Evolutionary conservation across 2,797 vertebrate species (phyloP).

Genomic region (Allobates femoralis): DNA sequence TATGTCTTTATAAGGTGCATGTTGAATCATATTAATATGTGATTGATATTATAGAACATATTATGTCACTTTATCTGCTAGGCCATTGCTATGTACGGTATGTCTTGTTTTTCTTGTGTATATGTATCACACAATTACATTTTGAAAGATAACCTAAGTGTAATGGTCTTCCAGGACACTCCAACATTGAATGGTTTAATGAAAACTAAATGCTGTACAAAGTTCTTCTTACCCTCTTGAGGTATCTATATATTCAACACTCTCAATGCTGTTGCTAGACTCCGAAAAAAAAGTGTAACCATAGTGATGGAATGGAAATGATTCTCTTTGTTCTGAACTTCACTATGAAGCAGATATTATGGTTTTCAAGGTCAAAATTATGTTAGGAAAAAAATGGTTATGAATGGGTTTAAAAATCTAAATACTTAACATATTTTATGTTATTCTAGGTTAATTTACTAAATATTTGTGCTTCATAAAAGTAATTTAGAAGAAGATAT

Average conservation of each 20-base stretch:
- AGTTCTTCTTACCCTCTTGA: slow-evolving; percentile 75
- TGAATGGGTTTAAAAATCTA: slow-evolving; percentile 77
- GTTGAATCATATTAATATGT: neutral
- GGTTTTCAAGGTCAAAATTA: slow-evolving; percentile 83
- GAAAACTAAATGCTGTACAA: slow-evolving; percentile 76
- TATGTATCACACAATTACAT: slow-evolving; percentile 10
- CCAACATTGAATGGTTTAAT: slow-evolving; percentile 72
- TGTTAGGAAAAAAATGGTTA: slow-evolving; percentile 79
- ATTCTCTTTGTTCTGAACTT: slow-evolving; percentile 82
- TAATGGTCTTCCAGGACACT: slow-evolving; percentile 43
- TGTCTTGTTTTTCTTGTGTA: slow-evolving; percentile 15
- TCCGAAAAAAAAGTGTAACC: slow-evolving; percentile 80
- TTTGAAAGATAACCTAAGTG: slow-evolving; percentile 36
- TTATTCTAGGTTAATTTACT: neutral
- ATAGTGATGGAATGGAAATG: slow-evolving; percentile 85
- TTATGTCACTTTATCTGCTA: slow-evolving; percentile 19
- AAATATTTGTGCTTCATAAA: neutral
- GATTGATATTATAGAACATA: slow-evolving; percentile 28
- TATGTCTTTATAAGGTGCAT: neutral
- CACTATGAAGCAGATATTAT: slow-evolving; percentile 79
- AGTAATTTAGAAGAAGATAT: neutral
- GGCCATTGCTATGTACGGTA: slow-evolving; percentile 8
- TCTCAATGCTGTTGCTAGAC: slow-evolving; percentile 69
- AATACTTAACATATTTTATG: slow-evolving; percentile 39
- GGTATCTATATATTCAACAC: slow-evolving; percentile 75